Conservation (phyloP, 2,888 invertebrate genomes). For the Tolmerus cingulatus region DNA sequence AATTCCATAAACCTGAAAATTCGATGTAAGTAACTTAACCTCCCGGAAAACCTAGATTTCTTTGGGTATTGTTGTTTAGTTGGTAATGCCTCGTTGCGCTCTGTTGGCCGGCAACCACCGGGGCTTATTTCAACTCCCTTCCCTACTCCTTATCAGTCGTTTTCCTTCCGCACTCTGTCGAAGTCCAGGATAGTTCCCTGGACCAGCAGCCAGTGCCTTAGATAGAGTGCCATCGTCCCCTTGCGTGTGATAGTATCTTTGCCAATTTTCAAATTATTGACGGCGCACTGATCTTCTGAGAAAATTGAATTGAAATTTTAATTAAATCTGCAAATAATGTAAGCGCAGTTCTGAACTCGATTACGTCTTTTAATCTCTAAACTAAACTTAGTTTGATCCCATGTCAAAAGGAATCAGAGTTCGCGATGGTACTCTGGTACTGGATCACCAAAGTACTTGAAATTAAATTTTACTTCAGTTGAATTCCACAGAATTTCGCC, state of each 20-base stretch:
- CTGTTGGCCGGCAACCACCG: background rate
- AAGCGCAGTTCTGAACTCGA: background rate
- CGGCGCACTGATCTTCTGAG: background rate
- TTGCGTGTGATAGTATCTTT: background rate
- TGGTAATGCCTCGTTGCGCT: background rate
- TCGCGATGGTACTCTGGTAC: too few species aligned
- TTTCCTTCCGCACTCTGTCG: background rate
- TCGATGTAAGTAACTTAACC: conserved; percentile 71
- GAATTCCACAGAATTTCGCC: background rate
- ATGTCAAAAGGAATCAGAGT: background rate
- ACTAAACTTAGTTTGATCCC: background rate
- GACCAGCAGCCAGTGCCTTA: background rate
- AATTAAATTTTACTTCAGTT: background rate
- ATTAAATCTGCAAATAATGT: conserved; percentile 1
- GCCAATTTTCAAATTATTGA: conserved; percentile 15
- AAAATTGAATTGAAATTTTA: conserved; percentile 19
- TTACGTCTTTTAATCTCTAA: background rate
- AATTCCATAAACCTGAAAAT: conserved; percentile 75
- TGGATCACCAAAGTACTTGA: background rate
- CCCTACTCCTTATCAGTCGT: background rate
- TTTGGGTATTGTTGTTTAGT: background rate
- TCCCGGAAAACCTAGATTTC: conserved; percentile 26
- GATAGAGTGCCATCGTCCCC: background rate
- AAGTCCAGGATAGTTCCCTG: background rate
- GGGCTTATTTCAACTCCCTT: background rate